A percentile compares a stretch with the other conserved stretches of the same genome.
Evolutionary conservation across 2,113 vertebrate genomes (phyloP).

Genomic region (Tragelaphus scriptus): DNA sequence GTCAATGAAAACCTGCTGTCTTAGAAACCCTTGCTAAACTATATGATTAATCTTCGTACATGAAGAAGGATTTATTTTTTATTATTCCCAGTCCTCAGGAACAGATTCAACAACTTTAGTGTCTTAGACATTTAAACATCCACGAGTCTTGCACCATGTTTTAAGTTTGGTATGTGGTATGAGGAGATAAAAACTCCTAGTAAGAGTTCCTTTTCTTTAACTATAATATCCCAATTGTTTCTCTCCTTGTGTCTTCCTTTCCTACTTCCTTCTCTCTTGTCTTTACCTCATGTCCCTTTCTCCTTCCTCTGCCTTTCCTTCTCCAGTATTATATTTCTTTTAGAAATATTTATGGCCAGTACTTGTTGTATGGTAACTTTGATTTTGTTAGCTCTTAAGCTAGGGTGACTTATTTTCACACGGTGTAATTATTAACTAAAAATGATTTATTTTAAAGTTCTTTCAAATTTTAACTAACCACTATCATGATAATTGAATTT

Average conservation of each 20-base stretch:
- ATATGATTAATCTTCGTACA: slow-evolving; percentile 40
- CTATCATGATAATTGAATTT: background rate
- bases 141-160: background rate
- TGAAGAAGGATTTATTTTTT: slow-evolving; percentile 29
- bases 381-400: background rate
- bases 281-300: no score
- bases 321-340: background rate
- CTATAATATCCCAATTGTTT: background rate
- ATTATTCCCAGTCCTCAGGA: slow-evolving; percentile 16
- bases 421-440: background rate
- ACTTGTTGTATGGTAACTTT: background rate
- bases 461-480: background rate
- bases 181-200: background rate
- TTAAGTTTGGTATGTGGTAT: background rate
- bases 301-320: background rate
- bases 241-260: background rate
- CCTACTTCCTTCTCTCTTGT: background rate
- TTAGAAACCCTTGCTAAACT: slow-evolving; percentile 54
- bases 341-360: background rate
- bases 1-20: slow-evolving; percentile 31
- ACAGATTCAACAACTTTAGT: slow-evolving; percentile 8
- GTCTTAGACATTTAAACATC: slow-evolving; percentile 21
- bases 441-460: background rate
- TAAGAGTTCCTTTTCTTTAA: background rate
- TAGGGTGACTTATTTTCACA: background rate